Evolutionary conservation across 2,888 invertebrate genomes (phyloP), one percentile per base, ranked within the genome.

Genomic region (Netelia melanura): DNA sequence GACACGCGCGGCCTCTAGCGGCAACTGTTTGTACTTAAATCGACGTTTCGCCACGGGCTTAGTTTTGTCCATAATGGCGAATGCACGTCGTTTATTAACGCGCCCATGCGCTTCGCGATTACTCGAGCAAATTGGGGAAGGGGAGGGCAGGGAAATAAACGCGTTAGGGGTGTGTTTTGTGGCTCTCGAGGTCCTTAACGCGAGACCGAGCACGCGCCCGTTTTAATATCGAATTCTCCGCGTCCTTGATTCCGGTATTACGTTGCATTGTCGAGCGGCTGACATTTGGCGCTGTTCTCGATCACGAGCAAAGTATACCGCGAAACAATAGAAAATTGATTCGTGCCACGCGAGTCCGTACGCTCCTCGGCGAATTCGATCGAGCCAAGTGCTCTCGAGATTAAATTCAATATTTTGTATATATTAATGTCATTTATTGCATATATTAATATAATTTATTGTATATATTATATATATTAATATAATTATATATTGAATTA

Each of bases 111-210:
- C 56, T n/a, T 54, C 54, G 21, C 25, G 62, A 30, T 25, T 44
- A 30, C 17, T 52, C 64, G 52, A 64, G 62, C 74, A 17, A 52
- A 62, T 54, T 76, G 9, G 58, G 23, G 9, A 58, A 10, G 9
- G n/a, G 17, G 21, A 23, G 9, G 23, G 17, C 9, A 6, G 21
- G 21, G 58, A 9, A 10, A 9, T 3, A 17, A 0, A 11, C 10
- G 10, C 48, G 14, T 48, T 48, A 14, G 10, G 48, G 48, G 21
- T 9, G 58, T 58, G 9, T 58, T 58, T 48, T 58, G 21, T 3
- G 58, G 21, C 58, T 58, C 54, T 17, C 58, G 58, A n/a, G 81
- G 81, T 84, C 77, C 80, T 84, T 68, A 43, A 68, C 48, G 11
- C 74, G 65, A 84, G 38, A 71, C 64, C 58, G 75, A 54, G n/a